Conservation (phyloP, 2,888 invertebrate species). For the Crematogaster levior region DNA sequence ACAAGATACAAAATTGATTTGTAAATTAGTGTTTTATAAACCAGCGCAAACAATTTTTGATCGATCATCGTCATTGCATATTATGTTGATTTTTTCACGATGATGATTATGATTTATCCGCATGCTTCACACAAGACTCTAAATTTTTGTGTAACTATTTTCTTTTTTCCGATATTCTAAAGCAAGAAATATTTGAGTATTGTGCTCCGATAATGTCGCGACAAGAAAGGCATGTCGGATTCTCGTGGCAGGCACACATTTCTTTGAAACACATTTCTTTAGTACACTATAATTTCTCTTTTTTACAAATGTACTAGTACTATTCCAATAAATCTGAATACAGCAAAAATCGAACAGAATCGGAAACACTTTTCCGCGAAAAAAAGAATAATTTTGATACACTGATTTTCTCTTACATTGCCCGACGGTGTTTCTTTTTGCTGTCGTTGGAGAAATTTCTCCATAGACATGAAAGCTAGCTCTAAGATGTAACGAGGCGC, state of each 20-base stretch:
- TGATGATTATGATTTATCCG: background rate
- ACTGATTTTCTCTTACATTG: conserved; percentile 23
- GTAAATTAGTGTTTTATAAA: background rate
- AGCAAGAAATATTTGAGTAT: background rate
- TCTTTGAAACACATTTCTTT: too few relatives aligned
- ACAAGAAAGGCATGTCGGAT: background rate
- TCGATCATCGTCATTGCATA: too few relatives aligned
- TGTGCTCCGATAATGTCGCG: background rate
- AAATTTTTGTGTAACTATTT: background rate
- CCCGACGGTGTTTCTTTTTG: background rate
- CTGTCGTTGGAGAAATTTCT: background rate
- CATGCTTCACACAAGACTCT: background rate
- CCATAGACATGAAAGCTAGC: background rate
- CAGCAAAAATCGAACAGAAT: background rate
- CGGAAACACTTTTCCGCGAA: too few relatives aligned
- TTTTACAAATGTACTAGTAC: background rate
- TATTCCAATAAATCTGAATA: background rate
- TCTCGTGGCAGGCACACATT: background rate
- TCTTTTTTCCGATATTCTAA: background rate
- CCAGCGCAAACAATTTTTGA: background rate
- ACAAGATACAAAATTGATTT: background rate
- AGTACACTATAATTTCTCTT: background rate
- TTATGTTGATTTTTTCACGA: background rate
- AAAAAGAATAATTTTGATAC: background rate
- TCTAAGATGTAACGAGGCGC: background rate